These are phyloP conservation scores for Chionis minor DNA, from an alignment of 2,113 vertebrate species.

Conservation along the genomic window DNA sequence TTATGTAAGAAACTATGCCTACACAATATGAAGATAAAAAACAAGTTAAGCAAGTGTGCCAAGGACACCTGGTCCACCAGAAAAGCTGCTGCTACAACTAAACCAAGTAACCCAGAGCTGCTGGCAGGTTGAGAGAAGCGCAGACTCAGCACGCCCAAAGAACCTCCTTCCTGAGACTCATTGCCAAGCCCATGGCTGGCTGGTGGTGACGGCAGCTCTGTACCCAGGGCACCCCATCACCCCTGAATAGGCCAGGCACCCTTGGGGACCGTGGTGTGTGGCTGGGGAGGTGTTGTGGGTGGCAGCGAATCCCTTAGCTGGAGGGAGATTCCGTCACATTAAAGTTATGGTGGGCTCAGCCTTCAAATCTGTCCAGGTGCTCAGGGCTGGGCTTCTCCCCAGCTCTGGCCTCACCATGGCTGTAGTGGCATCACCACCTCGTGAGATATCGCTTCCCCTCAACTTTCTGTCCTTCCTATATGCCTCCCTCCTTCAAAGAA, in stretches of 20 bases:
- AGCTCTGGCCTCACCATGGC: neutral
- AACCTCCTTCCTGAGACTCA: neutral
- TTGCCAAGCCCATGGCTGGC: neutral
- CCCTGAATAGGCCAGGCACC: neutral
- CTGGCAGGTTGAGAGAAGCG: neutral
- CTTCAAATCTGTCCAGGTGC: neutral
- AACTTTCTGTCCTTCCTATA: neutral
- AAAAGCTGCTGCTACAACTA: neutral
- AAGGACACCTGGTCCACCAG: neutral
- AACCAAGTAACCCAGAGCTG: neutral
- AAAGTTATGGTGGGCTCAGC: neutral
- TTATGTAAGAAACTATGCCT: neutral
- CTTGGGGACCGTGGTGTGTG: accelerated
- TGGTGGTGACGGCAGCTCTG: neutral
- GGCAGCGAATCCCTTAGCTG: neutral
- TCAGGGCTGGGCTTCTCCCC: neutral
- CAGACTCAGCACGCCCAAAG: accelerated
- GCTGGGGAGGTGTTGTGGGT: accelerated
- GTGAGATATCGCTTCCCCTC: neutral
- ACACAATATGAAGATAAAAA: neutral
- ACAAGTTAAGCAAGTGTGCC: neutral
- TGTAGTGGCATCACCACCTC: neutral
- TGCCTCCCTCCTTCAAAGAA: neutral
- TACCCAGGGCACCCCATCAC: neutral
- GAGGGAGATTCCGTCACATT: neutral